Base-by-base conservation (phyloP, 1,140 invertebrate genomes). In the Diuraphis noxia region DNA sequence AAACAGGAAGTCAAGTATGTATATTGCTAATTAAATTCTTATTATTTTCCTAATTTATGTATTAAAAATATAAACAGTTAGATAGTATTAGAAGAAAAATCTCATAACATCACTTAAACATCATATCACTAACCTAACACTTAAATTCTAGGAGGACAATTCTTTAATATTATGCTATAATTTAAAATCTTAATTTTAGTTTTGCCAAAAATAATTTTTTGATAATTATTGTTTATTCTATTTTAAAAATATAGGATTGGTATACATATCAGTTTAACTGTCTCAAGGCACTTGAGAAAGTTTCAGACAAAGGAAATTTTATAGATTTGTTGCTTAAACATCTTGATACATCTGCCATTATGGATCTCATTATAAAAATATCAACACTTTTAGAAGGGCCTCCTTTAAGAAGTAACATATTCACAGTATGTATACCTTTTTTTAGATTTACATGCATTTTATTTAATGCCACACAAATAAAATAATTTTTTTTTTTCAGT, bases 271-370 rank as follows among this genome's bases (percentile, higher is more conserved):
- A 98, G 95, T 96, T 97, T 93, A 97, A 96, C 93, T 97, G 96
- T 94, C 96, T 98, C 93, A 96, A 98, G 95, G 96, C 98, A 93
- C 95, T 99, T 94, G 97, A 98, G 93, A 98, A 97, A 95, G 96
- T 99, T 93, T 97, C 98, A 95, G 95, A 95, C 92, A 96, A 96
- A 94, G 96, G 96, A 92, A 96, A 97, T 94, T 98, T 98, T 95
- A 95, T 99, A 93, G 95, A 96, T 92, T 95, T 97, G 93, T 95
- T 99, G 92, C 94, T 99, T 92, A 96, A 96, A 93, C 98, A 99
- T 94, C 96, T 99, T 93, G 96, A 97, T 93, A 99, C 98, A 52
- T 99, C 98, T 34, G 98, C 98, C 92, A 98, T 99, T 93, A 98
- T 98, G 96, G 98, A 99, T 95, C 95, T 98, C 92, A 95, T 98